These are phyloP conservation scores for Deilephila elpenor DNA, from an alignment of 2,888 invertebrate genomes.

Conservation along the genomic window DNA sequence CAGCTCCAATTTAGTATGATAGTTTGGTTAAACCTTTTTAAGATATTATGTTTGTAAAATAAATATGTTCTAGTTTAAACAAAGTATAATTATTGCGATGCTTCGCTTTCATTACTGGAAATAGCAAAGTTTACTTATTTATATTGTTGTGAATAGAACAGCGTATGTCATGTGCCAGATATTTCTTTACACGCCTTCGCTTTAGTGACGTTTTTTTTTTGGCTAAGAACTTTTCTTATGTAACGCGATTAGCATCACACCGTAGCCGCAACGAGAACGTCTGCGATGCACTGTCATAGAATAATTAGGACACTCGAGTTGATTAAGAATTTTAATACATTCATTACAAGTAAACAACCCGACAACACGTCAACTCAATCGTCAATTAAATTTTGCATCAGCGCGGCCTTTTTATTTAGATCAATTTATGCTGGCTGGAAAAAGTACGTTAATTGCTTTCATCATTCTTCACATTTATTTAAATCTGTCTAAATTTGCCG, in stretches of 20 bases:
- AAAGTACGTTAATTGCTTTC: neutral
- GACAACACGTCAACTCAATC: slow-evolving; percentile 43
- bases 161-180: slow-evolving; percentile 24
- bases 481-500: slow-evolving; percentile 24
- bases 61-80: neutral
- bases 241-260: slow-evolving; percentile 51
- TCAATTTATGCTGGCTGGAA: slow-evolving; percentile 52
- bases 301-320: slow-evolving; percentile 27
- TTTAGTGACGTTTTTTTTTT: slow-evolving; percentile 58
- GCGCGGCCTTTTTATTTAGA: slow-evolving; percentile 57
- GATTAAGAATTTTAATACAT: slow-evolving; percentile 42
- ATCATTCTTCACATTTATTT: neutral
- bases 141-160: slow-evolving; percentile 22
- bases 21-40: neutral
- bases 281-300: slow-evolving; percentile 15
- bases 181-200: slow-evolving; percentile 20
- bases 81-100: neutral
- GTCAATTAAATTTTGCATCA: slow-evolving; percentile 53
- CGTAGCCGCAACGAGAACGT: slow-evolving; percentile 28
- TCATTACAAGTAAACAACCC: slow-evolving; percentile 30
- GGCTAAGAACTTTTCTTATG: slow-evolving; percentile 58
- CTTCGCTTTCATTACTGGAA: neutral
- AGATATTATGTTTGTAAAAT: neutral
- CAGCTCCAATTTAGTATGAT: neutral
- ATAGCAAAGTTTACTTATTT: slow-evolving; percentile 11